Percentiles rank a stretch among this genome's conserved stretches.
Evolutionary conservation across 2,113 vertebrate genomes (phyloP).

Genomic region (Prionailurus viverrinus): DNA sequence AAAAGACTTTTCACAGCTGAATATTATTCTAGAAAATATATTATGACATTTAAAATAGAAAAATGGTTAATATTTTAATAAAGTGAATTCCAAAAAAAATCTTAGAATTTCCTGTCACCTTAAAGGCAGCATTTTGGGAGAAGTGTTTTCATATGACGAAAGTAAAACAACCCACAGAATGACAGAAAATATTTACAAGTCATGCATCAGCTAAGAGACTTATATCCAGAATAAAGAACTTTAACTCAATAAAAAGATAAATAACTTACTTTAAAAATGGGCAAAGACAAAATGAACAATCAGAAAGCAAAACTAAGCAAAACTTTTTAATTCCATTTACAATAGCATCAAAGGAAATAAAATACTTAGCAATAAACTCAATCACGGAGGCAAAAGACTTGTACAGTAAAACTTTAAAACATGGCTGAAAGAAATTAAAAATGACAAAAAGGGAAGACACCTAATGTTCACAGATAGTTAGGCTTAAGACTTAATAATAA

Average conservation of each 20-base stretch:
- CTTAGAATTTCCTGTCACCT: not conserved
- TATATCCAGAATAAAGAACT: not conserved
- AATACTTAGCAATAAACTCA: not conserved
- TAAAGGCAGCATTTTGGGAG: not conserved
- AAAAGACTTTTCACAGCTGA: not conserved
- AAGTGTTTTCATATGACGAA: not conserved
- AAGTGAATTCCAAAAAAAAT: conserved; percentile 17
- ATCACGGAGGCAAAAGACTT: not conserved
- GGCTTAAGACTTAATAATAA: not conserved
- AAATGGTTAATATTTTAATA: conserved; percentile 39
- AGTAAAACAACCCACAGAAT: not conserved
- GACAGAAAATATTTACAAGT: not conserved
- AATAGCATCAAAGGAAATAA: not conserved
- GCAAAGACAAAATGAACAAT: not conserved
- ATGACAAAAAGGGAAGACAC: not conserved
- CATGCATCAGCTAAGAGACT: not conserved
- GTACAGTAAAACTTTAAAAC: not conserved
- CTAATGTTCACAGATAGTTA: not conserved
- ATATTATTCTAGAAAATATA: not conserved
- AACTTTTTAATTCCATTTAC: not conserved
- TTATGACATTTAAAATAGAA: not conserved
- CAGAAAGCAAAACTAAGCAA: not conserved
- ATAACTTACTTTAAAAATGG: not conserved
- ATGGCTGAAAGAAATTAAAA: not conserved
- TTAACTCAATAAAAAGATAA: not conserved